These are phyloP conservation scores for Drosophila kambysellisi DNA, from an alignment of 2,888 invertebrate species.

Conservation along the genomic window DNA sequence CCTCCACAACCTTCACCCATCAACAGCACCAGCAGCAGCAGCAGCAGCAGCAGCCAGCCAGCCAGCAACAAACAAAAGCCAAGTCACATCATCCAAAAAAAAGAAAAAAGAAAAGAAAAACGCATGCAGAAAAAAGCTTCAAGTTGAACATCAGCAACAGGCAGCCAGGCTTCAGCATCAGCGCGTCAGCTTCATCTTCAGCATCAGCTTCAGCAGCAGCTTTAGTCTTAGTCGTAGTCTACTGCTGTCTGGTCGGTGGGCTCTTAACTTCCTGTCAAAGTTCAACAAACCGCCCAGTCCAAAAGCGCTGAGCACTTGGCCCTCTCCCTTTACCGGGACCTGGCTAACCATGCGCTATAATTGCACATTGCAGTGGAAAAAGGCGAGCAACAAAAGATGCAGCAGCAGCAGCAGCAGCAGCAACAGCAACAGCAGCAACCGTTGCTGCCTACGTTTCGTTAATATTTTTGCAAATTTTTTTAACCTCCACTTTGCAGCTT, in stretches of 20 bases:
- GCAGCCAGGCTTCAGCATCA: constrained; percentile 36
- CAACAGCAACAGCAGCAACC: constrained; percentile 49
- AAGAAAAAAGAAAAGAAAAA: constrained; percentile 9
- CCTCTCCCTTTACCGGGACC: neutral
- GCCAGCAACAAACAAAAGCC: constrained; percentile 58
- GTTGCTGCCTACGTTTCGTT: constrained; percentile 78
- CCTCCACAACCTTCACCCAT: constrained; percentile 73
- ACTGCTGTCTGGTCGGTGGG: constrained; percentile 52
- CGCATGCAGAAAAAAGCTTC: constrained; percentile 40
- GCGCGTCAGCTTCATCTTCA: constrained; percentile 20
- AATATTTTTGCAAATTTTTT: constrained; percentile 79
- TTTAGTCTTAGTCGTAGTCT: constrained; percentile 64
- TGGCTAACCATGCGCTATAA: constrained; percentile 66
- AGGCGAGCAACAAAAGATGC: constrained; percentile 64
- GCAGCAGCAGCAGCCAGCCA: constrained; percentile 17
- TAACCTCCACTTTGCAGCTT: constrained; percentile 79
- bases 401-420: constrained; percentile 39
- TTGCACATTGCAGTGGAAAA: constrained; percentile 78
- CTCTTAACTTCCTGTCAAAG: constrained; percentile 76
- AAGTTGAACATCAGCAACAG: constrained; percentile 6
- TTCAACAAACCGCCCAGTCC: constrained; percentile 78
- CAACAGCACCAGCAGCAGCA: constrained; percentile 60
- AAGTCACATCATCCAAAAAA: constrained; percentile 54
- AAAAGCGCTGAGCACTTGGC: constrained; percentile 54
- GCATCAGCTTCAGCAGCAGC: constrained; percentile 12